phyloP scores from a whole-genome alignment of 2,113 vertebrate genomes.

The Ondatra zibethicus region DNA sequence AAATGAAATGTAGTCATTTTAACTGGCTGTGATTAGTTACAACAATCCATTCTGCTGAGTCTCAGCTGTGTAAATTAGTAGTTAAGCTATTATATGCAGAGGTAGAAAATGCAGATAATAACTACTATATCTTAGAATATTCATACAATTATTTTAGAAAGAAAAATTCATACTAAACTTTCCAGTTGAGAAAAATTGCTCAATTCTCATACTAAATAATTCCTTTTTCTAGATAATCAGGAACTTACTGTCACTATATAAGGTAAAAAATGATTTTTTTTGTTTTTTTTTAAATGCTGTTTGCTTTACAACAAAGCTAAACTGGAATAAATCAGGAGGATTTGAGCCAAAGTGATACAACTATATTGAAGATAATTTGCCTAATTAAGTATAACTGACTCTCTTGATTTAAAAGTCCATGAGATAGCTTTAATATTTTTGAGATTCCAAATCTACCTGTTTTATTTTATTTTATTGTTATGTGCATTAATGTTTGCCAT shows the following conservation, averaged over 20 bases:
- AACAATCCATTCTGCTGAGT: not conserved
- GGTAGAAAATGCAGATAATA: constrained; percentile 17
- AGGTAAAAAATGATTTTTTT: constrained; percentile 21
- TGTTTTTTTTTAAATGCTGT: not conserved
- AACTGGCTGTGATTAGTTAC: not conserved
- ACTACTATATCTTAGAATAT: not conserved
- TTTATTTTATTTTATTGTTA: not conserved
- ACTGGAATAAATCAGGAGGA: constrained; percentile 39
- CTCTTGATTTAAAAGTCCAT: constrained; percentile 26
- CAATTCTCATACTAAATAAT: not conserved
- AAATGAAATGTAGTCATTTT: constrained; percentile 2
- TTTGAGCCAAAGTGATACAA: constrained; percentile 11
- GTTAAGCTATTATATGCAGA: not conserved
- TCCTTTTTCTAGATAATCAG: not conserved
- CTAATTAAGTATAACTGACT: not conserved
- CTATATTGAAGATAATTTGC: constrained; percentile 29
- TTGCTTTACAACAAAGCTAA: constrained; percentile 58
- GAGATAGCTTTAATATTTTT: not conserved
- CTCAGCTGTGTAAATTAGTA: not conserved
- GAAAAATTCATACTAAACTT: not conserved
- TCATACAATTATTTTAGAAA: not conserved
- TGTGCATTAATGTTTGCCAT: too few species aligned
- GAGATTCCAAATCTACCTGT: not conserved
- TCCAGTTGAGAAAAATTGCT: not conserved
- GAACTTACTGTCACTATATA: constrained; percentile 37